Percentiles rank a stretch among this genome's conserved stretches.
These are phyloP conservation scores for Barnardius zonarius DNA, from an alignment of 2,113 vertebrate species.

Conservation along the genomic window DNA sequence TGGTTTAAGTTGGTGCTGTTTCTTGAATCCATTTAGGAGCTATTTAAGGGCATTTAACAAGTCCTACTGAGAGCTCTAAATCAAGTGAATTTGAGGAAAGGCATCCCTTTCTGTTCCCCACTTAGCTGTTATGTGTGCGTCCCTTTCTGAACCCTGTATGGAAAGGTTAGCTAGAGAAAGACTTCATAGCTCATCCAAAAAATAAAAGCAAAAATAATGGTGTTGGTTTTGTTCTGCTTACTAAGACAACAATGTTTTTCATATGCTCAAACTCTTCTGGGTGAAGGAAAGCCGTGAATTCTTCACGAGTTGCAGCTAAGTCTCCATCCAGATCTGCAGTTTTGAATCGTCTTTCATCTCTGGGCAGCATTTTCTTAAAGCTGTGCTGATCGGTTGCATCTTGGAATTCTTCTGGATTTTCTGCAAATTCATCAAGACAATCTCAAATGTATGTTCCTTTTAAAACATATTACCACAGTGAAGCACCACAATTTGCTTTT, in stretches of 20 bases:
- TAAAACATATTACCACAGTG: not conserved
- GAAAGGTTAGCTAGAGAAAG: not conserved
- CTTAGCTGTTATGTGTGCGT: not conserved
- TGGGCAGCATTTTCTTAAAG: slow-evolving; percentile 97
- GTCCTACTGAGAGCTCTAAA: not conserved
- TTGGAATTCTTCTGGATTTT: slow-evolving; percentile 90
- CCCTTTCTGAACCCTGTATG: not conserved
- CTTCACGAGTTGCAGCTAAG: slow-evolving; percentile 84
- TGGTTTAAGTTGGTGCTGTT: not conserved
- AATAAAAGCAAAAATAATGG: not conserved
- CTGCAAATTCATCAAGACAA: slow-evolving; percentile 62
- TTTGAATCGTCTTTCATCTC: slow-evolving; percentile 92
- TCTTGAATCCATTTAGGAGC: not conserved
- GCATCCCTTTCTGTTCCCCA: not conserved
- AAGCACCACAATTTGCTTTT: not conserved
- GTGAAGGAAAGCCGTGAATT: slow-evolving; percentile 95
- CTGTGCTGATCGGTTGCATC: slow-evolving; percentile 89
- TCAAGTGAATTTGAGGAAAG: not conserved
- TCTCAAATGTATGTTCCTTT: not conserved
- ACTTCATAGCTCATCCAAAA: not conserved
- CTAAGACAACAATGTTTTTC: slow-evolving; percentile 93
- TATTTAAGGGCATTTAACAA: not conserved
- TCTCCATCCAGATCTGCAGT: slow-evolving; percentile 86
- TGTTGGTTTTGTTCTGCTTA: slow-evolving; percentile 71
- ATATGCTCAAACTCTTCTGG: slow-evolving; percentile 98